Conservation (phyloP, 1,140 invertebrate species). For the Drosophila sturtevanti region DNA sequence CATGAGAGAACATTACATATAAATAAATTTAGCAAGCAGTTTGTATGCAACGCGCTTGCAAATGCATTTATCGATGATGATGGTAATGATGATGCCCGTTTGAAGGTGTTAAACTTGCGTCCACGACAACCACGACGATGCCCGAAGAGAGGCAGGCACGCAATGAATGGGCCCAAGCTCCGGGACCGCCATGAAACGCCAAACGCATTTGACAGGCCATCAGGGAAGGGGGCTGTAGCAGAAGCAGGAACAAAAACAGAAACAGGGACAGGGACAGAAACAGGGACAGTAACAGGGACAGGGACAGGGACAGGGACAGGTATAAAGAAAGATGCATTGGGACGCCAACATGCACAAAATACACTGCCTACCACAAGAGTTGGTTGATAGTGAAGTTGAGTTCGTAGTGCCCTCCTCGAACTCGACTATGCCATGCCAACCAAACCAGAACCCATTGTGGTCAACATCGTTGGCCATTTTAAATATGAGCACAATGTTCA, state of each 20-base stretch:
- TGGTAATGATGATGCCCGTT: conserved; percentile 68
- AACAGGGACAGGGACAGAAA: not conserved
- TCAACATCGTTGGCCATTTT: conserved; percentile 59
- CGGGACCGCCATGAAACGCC: conserved; percentile 59
- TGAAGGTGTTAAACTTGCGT: conserved; percentile 65
- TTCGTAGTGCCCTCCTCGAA: conserved; percentile 35
- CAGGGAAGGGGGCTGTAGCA: not conserved
- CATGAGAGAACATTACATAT: conserved; percentile 77
- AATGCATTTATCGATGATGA: conserved; percentile 74
- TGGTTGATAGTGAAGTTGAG: conserved; percentile 18
- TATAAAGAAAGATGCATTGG: not conserved
- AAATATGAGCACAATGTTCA: conserved; percentile 61
- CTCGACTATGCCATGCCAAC: not conserved
- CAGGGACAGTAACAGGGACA: not conserved
- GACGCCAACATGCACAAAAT: conserved; percentile 23
- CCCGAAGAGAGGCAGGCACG: conserved; percentile 39
- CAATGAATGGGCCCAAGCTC: conserved; percentile 24
- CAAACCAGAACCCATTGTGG: conserved; percentile 35
- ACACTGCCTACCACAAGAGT: conserved; percentile 19
- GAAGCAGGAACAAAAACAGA: not conserved
- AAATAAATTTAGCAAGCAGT: conserved; percentile 77
- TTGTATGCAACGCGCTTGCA: conserved; percentile 71
- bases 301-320: not conserved
- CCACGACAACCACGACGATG: conserved; percentile 37
- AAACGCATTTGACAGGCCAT: conserved; percentile 41